Base-by-base conservation (phyloP, 2,888 invertebrate genomes). In the Adineta ricciae region DNA sequence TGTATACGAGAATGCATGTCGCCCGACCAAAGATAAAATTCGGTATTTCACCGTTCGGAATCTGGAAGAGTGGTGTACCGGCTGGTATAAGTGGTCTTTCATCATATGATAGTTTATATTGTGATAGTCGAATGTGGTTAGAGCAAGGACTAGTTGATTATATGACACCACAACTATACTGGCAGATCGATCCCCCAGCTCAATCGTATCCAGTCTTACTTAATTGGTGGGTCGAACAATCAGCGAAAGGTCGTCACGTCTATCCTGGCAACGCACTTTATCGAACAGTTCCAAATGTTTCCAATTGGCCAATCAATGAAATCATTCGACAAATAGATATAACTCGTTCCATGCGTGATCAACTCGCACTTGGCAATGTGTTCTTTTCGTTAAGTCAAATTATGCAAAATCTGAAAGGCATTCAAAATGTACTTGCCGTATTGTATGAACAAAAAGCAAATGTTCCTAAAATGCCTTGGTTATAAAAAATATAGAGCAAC, bases 1-100 rank as follows among this genome's bases (percentile, higher is more conserved):
- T 89, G 27, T 88, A 88, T 49, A 86, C 83, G 32, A 86, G 87
- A 73, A 87, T 88, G 41, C 88, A 88, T 84, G 38, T 84, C n/a
- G 84, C 86, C 0, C 88, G 88, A 64, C 86, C 88, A 1, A 85
- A 86, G 84, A 88, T 89, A 2, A 88, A 88, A 84, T 88, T 89
- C 84, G 89, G 89, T 11, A 87, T 89, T 64, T 89, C 89, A 86
- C 89, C 89, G 11, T 89, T 89, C 86, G 89, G 89, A 5, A 89
- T 89, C 36, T 89, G 89, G 88, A 87, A 88, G 85, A 87, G 89
- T 3, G 88, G 88, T 1, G 84, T 88, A 64, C 89, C 89, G 9
- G 84, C 84, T 46, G 46, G 86, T 41, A 88, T 89, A 16, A 85
- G 83, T 49, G 86, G 87, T 32, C 24, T 73, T 21, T 73, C 73